Base-by-base conservation (phyloP, 1,140 invertebrate genomes). In the Drosophila lacertosa region DNA sequence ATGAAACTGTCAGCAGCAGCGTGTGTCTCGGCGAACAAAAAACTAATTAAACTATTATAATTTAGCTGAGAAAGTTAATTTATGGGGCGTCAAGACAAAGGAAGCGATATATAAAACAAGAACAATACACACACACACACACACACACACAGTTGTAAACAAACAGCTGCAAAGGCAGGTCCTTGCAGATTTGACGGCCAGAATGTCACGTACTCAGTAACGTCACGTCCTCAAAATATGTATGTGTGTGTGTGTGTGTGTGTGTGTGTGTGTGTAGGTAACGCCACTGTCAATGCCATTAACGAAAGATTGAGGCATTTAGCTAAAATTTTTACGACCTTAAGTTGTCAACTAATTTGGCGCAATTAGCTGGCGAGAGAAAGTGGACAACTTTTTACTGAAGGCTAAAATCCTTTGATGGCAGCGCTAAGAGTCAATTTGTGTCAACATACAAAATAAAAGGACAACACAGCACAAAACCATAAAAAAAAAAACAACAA, bases 21-120 rank as follows among this genome's bases (percentile, higher is more conserved):
- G 16, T 53, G 58, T 37, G 42, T 48, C 47, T n/a, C 10, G 29
- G 29, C 29, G 53, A 20, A 57, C 54, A 62, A 83, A 79, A 73
- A 86, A 77, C 82, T 86, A 86, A 86, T 86, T 86, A 88, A 86
- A 86, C 81, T 86, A 86, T 86, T 86, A 86, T 86, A 86, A 88
- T 86, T 86, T 86, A 59, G 74, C 29, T 24, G 71, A 84, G 39
- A 72, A 73, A 88, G 82, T 74, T 86, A 86, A 86, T 86, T 86
- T 86, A 86, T 86, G 77, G 60, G 81, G 53, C 68, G 29, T 18
- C 69, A 26, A 51, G 15, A 51, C 70, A 40, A 65, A 77, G 60
- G 44, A 58, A 33, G 10, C 40, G 33, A 6, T 66, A 24, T 58
- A 39, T 40, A 47, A 57, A 57, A 20, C 33, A 16, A 10, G 39